phyloP scores from a whole-genome alignment of 2,113 vertebrate species.

The Rutilus rutilus region DNA sequence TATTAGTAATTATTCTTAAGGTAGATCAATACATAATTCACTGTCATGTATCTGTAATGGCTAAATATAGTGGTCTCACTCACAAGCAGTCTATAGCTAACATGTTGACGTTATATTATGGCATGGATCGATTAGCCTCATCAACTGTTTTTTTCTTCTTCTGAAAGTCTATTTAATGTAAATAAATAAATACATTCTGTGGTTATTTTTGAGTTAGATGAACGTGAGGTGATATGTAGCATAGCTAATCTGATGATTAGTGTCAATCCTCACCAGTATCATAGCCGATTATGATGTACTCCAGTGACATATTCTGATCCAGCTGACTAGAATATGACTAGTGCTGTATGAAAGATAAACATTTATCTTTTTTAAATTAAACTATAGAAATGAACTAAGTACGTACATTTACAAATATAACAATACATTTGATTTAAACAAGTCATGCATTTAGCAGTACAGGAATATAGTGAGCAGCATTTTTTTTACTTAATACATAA shows the following conservation, averaged over 20 bases:
- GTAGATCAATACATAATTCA: background rate
- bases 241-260: conserved; percentile 28
- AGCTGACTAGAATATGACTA: background rate
- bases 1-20: background rate
- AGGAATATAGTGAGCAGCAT: background rate
- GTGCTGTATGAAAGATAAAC: background rate
- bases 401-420: too few relatives aligned
- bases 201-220: background rate
- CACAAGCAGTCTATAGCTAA: too few relatives aligned
- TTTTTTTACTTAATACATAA: background rate
- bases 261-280: background rate
- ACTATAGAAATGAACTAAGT: too few relatives aligned
- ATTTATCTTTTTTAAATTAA: too few relatives aligned
- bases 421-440: background rate
- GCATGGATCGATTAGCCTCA: background rate
- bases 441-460: background rate
- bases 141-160: too few relatives aligned
- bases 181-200: too few relatives aligned
- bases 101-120: background rate
- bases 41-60: background rate
- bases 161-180: background rate
- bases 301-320: conserved; percentile 13
- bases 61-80: background rate
- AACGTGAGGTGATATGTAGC: background rate
- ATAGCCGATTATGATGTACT: conserved; percentile 5